Evolutionary conservation across 2,888 invertebrate species (phyloP).

Genomic region (Acleris literana): DNA sequence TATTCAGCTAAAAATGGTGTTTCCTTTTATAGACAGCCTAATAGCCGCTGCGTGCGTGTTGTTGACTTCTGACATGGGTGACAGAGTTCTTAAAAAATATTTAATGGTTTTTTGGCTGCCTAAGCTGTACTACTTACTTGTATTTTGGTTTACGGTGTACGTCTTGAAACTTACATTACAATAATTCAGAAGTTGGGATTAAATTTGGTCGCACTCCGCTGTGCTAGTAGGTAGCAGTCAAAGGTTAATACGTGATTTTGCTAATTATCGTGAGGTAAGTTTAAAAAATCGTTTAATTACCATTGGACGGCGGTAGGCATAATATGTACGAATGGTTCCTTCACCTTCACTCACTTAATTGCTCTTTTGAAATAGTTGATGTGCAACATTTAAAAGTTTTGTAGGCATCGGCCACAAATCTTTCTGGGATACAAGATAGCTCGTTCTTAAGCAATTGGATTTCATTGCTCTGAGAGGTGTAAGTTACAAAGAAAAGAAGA

Average conservation of each 20-base stretch:
- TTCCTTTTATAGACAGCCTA: no score
- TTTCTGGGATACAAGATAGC: slow-evolving; percentile 10
- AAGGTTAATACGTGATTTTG: slow-evolving; percentile 62
- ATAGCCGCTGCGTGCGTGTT: no score
- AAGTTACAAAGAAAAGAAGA: no score
- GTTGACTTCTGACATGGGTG: no score
- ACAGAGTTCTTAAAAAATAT: no score
- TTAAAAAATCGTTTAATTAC: slow-evolving; percentile 47
- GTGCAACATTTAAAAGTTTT: slow-evolving; percentile 30
- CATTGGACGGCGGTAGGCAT: slow-evolving; percentile 5
- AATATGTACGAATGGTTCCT: slow-evolving; percentile 28
- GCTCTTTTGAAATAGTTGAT: slow-evolving; percentile 31
- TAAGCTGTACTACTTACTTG: no score
- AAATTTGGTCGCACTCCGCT: no score
- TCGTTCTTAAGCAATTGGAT: background rate
- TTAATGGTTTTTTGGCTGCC: no score
- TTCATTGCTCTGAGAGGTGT: background rate
- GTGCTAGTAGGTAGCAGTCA: slow-evolving; percentile 43
- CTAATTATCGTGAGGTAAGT: slow-evolving; percentile 54
- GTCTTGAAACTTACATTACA: no score
- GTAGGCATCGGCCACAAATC: slow-evolving; percentile 2
- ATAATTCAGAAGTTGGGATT: no score
- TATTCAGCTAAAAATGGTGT: no score
- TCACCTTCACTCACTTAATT: slow-evolving; percentile 36
- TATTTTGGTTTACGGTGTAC: no score